These are phyloP conservation scores for Silurus meridionalis DNA, from an alignment of 2,113 vertebrate genomes.

Conservation along the genomic window DNA sequence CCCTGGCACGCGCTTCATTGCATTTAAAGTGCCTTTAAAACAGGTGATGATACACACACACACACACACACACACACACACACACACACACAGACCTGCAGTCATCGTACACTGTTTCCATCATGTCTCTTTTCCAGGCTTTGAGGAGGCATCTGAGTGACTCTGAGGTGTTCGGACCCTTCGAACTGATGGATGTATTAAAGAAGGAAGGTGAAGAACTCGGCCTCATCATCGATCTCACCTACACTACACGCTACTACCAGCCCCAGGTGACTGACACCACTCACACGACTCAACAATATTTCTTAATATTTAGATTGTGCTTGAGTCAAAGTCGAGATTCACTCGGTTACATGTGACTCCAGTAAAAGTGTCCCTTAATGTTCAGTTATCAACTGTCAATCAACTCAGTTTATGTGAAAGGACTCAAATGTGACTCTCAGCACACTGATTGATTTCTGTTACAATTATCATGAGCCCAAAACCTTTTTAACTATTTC, in stretches of 20 bases:
- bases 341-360: no score
- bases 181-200: constrained; percentile 77
- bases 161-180: constrained; percentile 75
- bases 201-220: constrained; percentile 76
- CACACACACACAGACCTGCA: not conserved
- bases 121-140: constrained; percentile 61
- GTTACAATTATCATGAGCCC: no score
- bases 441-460: no score
- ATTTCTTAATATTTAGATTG: no score
- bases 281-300: not conserved
- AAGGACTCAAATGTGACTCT: no score
- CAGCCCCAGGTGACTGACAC: constrained; percentile 67
- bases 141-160: constrained; percentile 66
- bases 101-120: constrained; percentile 80
- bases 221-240: constrained; percentile 87
- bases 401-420: no score
- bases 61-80: not conserved
- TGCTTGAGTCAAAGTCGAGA: no score
- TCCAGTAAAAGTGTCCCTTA: no score
- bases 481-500: no score
- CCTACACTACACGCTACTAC: constrained; percentile 85
- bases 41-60: constrained; percentile 63
- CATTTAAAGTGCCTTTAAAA: constrained; percentile 89
- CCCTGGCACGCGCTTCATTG: constrained; percentile 84
- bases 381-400: no score